phyloP scores from a whole-genome alignment of 2,113 vertebrate genomes.

The Pygathrix nemaeus region DNA sequence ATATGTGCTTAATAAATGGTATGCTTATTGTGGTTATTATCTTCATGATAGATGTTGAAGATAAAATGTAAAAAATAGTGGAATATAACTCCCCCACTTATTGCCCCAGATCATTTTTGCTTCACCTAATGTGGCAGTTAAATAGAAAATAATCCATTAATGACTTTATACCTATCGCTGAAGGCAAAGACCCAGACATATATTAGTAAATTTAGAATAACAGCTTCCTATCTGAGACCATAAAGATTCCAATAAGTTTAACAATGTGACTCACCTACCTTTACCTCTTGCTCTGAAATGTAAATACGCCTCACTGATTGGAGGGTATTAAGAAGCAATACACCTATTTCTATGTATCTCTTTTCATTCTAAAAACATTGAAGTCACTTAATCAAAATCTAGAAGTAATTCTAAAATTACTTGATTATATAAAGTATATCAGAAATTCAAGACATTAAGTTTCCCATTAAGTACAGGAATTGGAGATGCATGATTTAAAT shows the following conservation, averaged over 20 bases:
- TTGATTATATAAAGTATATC: not conserved
- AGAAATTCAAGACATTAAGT: not conserved
- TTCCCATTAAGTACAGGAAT: not conserved
- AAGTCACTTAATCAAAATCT: not conserved
- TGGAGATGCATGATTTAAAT: not conserved
- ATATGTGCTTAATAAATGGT: not conserved
- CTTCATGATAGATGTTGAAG: not conserved
- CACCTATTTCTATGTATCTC: not conserved
- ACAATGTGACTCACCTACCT: not conserved
- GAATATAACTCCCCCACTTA: not conserved
- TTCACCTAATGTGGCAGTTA: not conserved
- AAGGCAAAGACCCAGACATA: not conserved
- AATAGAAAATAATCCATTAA: not conserved
- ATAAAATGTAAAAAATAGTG: not conserved
- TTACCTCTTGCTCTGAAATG: not conserved
- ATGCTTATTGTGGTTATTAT: not conserved
- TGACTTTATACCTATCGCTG: not conserved
- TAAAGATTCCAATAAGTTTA: not conserved
- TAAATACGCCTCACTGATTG: not conserved
- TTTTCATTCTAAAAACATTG: not conserved
- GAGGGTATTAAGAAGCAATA: not conserved
- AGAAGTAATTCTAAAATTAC: constrained; percentile 12
- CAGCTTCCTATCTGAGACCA: not conserved
- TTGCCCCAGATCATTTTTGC: not conserved
- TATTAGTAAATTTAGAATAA: not conserved